Percentiles rank a stretch among this genome's conserved stretches.
phyloP scores from a whole-genome alignment of 2,888 invertebrate genomes.

The Melinaea menophilus region DNA sequence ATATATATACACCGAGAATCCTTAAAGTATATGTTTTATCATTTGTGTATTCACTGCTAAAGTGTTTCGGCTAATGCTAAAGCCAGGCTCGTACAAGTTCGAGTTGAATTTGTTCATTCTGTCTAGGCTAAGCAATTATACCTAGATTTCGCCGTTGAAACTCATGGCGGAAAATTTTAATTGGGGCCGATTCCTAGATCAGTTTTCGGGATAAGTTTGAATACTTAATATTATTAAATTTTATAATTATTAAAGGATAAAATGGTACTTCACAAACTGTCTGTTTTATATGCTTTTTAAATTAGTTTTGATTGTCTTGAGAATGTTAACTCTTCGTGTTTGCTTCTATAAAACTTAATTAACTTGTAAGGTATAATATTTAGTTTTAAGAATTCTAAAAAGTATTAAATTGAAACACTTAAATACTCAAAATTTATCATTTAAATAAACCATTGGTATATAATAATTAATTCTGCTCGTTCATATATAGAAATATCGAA shows the following conservation, averaged over 20 bases:
- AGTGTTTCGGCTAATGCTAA: neutral
- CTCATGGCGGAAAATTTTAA: conserved; percentile 60
- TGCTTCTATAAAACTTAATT: too few species aligned
- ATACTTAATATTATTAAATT: neutral
- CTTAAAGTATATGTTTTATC: neutral
- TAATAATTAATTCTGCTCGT: too few species aligned
- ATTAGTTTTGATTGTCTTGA: too few species aligned
- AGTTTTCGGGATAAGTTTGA: conserved; percentile 33
- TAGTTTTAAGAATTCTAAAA: too few species aligned
- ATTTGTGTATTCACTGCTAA: neutral
- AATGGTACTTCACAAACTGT: too few species aligned
- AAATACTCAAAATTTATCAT: too few species aligned
- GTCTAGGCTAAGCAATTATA: conserved; percentile 47
- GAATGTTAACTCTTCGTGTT: too few species aligned
- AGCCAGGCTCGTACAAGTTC: conserved; percentile 32
- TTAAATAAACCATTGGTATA: too few species aligned
- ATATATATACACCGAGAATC: neutral
- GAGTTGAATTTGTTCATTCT: conserved; percentile 33
- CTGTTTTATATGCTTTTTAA: too few species aligned
- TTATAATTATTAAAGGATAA: neutral
- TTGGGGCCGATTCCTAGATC: conserved; percentile 61
- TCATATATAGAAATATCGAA: too few species aligned
- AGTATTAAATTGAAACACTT: too few species aligned
- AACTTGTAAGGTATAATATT: too few species aligned
- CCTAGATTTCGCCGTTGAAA: conserved; percentile 47